Percentiles rank a stretch among this genome's conserved stretches.
Conservation (phyloP, 2,113 vertebrate species). For the Cyanoramphus novaezelandiae region DNA sequence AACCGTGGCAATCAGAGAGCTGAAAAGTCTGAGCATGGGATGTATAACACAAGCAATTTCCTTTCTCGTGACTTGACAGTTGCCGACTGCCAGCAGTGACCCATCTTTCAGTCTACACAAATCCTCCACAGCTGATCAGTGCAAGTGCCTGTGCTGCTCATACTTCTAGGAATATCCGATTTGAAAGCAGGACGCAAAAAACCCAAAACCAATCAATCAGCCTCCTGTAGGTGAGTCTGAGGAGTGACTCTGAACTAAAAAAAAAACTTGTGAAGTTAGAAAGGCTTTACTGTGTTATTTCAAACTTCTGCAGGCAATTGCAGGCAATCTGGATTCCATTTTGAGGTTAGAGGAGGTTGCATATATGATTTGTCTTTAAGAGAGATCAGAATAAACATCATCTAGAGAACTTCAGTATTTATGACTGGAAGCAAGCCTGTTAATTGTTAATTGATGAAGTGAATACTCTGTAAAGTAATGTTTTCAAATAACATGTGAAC, state of each 20-base stretch:
- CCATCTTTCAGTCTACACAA: background rate
- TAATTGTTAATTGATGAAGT: slow-evolving; percentile 11
- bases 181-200: background rate
- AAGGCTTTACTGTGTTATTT: background rate
- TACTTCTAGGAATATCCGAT: background rate
- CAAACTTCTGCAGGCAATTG: background rate
- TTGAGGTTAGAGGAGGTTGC: background rate
- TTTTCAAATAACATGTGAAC: slow-evolving; percentile 26
- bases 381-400: slow-evolving; percentile 1
- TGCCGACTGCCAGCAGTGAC: background rate
- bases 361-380: background rate
- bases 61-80: background rate
- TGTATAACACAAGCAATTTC: background rate
- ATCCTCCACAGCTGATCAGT: background rate
- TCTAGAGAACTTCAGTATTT: background rate
- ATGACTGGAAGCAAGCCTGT: slow-evolving; percentile 17
- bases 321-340: background rate
- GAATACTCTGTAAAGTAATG: background rate
- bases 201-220: background rate
- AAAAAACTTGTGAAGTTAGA: background rate
- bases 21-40: background rate
- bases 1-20: background rate
- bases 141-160: fast-evolving
- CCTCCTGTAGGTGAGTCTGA: background rate
- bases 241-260: background rate